Evolutionary conservation across 2,888 invertebrate genomes (phyloP).

Genomic region (Nephrotoma guestfalica): DNA sequence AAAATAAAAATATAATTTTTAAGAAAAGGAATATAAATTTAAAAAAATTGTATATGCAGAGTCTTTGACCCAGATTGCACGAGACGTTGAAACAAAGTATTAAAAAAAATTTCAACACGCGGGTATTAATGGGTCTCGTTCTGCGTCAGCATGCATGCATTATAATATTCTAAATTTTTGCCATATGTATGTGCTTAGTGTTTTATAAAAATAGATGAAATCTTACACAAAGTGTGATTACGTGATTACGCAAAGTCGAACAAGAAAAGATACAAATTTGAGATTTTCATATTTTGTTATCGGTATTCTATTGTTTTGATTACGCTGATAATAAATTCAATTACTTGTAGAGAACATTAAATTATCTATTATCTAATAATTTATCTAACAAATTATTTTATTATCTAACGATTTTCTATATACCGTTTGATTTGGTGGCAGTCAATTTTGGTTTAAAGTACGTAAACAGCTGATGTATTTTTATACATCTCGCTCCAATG

Average conservation of each 20-base stretch:
- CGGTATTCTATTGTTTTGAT: neutral
- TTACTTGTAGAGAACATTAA: neutral
- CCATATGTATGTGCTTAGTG: neutral
- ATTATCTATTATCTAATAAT: neutral
- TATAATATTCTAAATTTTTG: neutral
- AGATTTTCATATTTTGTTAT: neutral
- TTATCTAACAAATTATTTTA: neutral
- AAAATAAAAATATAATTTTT: no score
- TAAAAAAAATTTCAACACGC: neutral
- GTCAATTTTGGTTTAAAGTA: no score
- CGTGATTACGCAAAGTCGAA: neutral
- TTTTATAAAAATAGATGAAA: neutral
- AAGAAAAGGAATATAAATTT: neutral
- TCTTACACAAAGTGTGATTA: no score
- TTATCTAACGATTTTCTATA: no score
- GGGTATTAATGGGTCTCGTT: neutral
- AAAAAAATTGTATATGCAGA: neutral
- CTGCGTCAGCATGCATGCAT: neutral
- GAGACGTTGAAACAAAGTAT: neutral
- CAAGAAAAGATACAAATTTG: neutral
- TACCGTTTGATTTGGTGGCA: no score
- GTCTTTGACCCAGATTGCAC: neutral
- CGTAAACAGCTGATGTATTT: no score
- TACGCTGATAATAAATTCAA: neutral
- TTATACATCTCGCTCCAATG: no score